Base-by-base conservation (phyloP, 2,113 vertebrate genomes). In the Hydrochoerus hydrochaeris region DNA sequence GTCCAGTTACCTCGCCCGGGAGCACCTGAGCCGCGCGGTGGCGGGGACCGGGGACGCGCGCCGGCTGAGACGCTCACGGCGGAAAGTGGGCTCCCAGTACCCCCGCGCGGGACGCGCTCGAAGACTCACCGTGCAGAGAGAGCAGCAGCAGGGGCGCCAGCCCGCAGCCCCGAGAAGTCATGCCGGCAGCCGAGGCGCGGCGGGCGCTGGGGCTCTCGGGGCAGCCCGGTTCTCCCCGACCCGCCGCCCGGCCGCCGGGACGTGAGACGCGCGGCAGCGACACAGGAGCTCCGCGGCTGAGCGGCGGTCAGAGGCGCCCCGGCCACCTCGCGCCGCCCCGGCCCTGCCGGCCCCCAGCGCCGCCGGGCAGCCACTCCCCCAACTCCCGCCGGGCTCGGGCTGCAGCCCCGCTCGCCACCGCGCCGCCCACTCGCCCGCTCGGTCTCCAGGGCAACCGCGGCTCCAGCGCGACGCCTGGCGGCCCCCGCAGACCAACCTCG, bases 91-190 rank as follows among this genome's bases (percentile, higher is more conserved):
- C 44, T 9, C 88, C 75, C 62, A 3, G 84, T 30, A 35, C 58
- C 63, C 41, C 35, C 14, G 13, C n/a, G 44, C n/a, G 14, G 5
- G 24, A 46, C 24, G 13, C 38, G 69, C 58, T 44, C 28, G 58
- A 41, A 57, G 75, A 98, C 98, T 98, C 98, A 99, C 98, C 98
- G 95, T 97, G 97, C 93, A 99, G 96, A 3, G 98, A 97, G 58
- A 98, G 96, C 17, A 99, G 98, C 97, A 96, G 98, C 97, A 98
- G n/a, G 22, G 98, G 97, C 97, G 97, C 98, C 98, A 98, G 94
- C 94, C 98, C 94, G 62, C 94, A 90, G 46, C 96, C 95, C 95
- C 84, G 96, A 60, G 95, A 92, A 97, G 98, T 97, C 98, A 98
- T 98, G 57, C 98, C 98, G 97, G 71, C 71, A 7, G 65, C 65